phyloP scores from a whole-genome alignment of 2,113 vertebrate species.

The Sapajus apella region DNA sequence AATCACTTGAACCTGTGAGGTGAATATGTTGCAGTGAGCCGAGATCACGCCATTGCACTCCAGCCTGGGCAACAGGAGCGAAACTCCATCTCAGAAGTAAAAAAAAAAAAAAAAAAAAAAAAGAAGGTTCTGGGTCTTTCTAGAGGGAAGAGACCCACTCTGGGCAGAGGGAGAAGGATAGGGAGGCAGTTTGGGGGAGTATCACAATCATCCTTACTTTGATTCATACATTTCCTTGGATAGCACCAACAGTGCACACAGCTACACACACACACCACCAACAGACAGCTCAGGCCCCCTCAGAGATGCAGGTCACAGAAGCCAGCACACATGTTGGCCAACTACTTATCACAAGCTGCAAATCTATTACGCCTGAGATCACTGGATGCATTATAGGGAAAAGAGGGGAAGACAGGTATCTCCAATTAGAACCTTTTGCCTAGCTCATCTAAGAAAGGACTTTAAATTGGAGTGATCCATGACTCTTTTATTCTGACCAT shows the following conservation, averaged over 20 bases:
- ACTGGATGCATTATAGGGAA: rapidly evolving
- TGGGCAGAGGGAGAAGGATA: not conserved
- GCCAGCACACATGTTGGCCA: not conserved
- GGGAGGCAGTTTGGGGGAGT: not conserved
- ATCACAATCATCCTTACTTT: not conserved
- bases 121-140: not conserved
- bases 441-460: not conserved
- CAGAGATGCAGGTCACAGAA: not conserved
- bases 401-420: not conserved
- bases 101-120: no score
- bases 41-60: no score
- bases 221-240: not conserved
- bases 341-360: not conserved
- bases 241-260: rapidly evolving
- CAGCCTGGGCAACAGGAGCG: no score
- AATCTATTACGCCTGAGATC: rapidly evolving
- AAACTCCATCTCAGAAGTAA: no score
- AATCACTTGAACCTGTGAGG: no score
- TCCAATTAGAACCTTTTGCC: not conserved
- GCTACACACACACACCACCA: not conserved
- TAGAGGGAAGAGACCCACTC: not conserved
- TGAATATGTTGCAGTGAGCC: no score
- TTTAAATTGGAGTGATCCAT: not conserved
- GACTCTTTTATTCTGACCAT: not conserved
- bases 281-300: not conserved